Conservation (phyloP, 2,797 vertebrate species). For the Cryptoprocta ferox region DNA sequence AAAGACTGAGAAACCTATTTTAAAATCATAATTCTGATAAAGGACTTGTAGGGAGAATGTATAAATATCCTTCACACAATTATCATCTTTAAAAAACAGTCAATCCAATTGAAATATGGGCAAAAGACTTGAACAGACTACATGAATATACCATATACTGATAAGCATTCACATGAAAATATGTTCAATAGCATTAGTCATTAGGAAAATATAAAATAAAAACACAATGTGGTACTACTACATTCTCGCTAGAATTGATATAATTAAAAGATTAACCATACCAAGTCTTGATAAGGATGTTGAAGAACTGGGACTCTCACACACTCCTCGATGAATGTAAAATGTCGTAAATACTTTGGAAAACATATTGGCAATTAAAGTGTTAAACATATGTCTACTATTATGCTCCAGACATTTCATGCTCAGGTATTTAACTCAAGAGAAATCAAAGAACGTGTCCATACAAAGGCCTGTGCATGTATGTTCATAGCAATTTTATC, state of each 20-base stretch:
- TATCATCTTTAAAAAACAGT: background rate
- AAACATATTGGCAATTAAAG: background rate
- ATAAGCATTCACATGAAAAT: background rate
- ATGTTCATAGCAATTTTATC: background rate
- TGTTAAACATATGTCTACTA: background rate
- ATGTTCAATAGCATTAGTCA: background rate
- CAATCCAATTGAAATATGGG: background rate
- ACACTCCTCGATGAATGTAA: background rate
- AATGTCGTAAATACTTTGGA: background rate
- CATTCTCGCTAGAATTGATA: background rate
- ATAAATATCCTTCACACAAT: background rate
- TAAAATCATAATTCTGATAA: background rate
- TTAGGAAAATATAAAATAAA: background rate
- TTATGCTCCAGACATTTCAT: background rate
- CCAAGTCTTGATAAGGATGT: background rate
- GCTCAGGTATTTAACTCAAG: background rate
- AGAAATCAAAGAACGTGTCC: background rate
- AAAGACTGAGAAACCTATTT: background rate
- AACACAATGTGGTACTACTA: background rate
- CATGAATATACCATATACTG: background rate
- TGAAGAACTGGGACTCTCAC: background rate
- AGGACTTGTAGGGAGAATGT: background rate
- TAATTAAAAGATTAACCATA: background rate
- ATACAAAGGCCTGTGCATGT: background rate
- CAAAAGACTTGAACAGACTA: background rate